Evolutionary conservation across 2,888 invertebrate genomes (phyloP), one percentile per base, ranked within the genome.

Genomic region (Meloe dianella): DNA sequence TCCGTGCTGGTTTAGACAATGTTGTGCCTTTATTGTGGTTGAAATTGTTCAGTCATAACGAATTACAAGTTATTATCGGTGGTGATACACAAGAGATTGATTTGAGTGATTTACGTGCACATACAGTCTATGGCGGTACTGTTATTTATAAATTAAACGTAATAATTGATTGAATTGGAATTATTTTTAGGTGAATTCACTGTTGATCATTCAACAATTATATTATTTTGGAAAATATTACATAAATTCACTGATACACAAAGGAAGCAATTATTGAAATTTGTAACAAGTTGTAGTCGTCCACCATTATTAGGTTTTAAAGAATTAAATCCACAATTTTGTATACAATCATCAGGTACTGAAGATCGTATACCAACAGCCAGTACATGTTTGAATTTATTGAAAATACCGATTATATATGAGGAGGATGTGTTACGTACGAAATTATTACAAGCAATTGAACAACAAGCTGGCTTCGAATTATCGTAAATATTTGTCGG

Each of bases 201-300:
- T 12, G 87, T 87, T 12, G 90, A 92, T 60, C 96, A 97, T 85
- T 92, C 91, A 2, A 96, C 95, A 0, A 95, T 98, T 69, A 81
- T 88, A 69, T 87, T 89, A 65, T 98, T 98, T 85, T 98, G 98
- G 98, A 89, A 90, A 74, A 94, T 95, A 47, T 88, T 98, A 9
- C 88, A 90, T 64, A 87, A 88, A 57, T 96, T 98, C 82, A 90
- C 89, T 61, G 95, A 96, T 82, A 86, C 88, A 63, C 94, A 97
- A 83, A 90, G 92, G 70, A 87, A 96, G 67, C 93, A 94, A 79
- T 85, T 99, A 62, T 86, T 99, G 9, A 97, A 97, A 85, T 99
- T 99, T 85, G 98, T 98, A 54, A 99, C 99, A 2, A 97, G 97
- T 81, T 98, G 98, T 81, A 98, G 98, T 0, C 85, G 98, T 67